Base-by-base conservation (phyloP, 2,797 vertebrate species). In the Luscinia megarhynchos region DNA sequence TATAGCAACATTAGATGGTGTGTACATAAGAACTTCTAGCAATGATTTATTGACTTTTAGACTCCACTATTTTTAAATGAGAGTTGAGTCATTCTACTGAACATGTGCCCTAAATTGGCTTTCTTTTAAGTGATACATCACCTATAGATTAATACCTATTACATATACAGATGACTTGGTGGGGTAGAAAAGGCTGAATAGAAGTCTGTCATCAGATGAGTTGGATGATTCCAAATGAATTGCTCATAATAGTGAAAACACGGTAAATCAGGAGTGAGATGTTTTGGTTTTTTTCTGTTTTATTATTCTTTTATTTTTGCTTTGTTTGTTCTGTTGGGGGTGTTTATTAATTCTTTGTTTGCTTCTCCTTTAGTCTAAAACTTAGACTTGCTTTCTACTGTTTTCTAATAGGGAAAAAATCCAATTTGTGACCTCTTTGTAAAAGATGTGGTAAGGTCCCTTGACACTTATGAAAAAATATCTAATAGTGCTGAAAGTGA, bases 301-400 rank as follows among this genome's bases (percentile, higher is more conserved):
- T 26, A 12, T 58, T 53, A 1, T 9, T 40, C 12, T 53, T 53
- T 1, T 15, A 1, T 26, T 29, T 29, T n/a, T 19, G 2, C 2
- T 36, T n/a, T 6, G 4, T 14, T 85, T 55, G 3, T 34, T 41
- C 40, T 50, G 6, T 43, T 19, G 7, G 4, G 4, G 1, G 0
- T 8, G 13, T 23, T 15, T 46, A 30, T 16, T 68, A 6, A 50
- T 48, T 61, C 6, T 46, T 68, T 77, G 4, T 15, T 89, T 84
- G 2, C 7, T 73, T 75, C 18, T 66, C 7, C 26, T 78, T 11
- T 34, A 67, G 8, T 74, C 32, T 10, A 29, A 81, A 78, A 34
- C 7, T 63, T 70, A 70, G 18, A 18, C 11, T 84, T 83, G 15
- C 0, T 84, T 83, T 80, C 29, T 82, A 23, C 22, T 77, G 3